Evolutionary conservation across 1,140 invertebrate genomes (phyloP), one percentile per base, ranked within the genome.

Genomic region (Telenomus remus): DNA sequence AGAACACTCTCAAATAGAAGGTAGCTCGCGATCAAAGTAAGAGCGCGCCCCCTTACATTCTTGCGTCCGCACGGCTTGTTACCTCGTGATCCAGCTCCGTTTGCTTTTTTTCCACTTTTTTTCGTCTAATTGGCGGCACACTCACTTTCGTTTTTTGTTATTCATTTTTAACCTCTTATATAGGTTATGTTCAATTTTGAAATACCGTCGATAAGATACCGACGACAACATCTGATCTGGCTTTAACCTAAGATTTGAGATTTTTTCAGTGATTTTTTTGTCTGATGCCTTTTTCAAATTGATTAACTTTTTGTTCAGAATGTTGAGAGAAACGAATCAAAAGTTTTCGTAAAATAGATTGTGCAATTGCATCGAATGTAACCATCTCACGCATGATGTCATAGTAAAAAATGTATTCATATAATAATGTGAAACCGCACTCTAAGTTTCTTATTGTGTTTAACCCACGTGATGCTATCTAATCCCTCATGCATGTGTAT

Each of bases 361-460:
- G 19, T 27, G 19, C 19, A 27, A 27, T 27, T 27, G 19, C 19
- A 6, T 3, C 19, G 6, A 27, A 27, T 27, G 19, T 27, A 27
- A 27, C 19, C 19, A 27, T 27, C 53, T 57, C 54, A 37, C 66
- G 12, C 50, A 15, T 19, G 44, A 46, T 51, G 60, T 53, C 57
- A 61, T 72, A 72, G 56, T 46, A 63, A 64, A 27, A 27, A 72
- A 72, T 72, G 53, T 64, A 72, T 72, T 64, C 69, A 54, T 54
- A 64, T 54, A 72, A 64, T 72, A 72, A 72, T 72, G 69, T 72
- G 69, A 72, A 72, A 51, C 48, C 49, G 15, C 55, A 55, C 49
- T 35, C 37, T n/a, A 6, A 13, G 44, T 1, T 8, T 48, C 48
- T 44, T 48, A 59, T 72, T 72, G 60, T 64, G 9, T 7, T 35